Evolutionary conservation across 2,888 invertebrate genomes (phyloP).

Genomic region (Tipula helvola): DNA sequence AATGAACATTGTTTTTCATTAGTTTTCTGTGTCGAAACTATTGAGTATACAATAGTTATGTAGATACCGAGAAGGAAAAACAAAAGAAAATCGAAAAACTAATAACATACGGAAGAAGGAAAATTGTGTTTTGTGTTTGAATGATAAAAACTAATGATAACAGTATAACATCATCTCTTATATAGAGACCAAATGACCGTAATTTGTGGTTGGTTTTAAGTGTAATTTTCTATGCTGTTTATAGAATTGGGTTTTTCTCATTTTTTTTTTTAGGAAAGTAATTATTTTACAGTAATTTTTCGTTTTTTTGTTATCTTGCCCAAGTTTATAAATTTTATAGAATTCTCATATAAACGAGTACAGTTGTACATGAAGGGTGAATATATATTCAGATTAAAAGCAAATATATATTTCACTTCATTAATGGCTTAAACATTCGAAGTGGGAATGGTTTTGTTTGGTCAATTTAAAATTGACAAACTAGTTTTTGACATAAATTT

Average conservation of each 20-base stretch:
- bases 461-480: not conserved
- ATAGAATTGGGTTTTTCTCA: not conserved
- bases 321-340: not conserved
- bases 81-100: not conserved
- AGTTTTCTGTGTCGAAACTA: not conserved
- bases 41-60: not conserved
- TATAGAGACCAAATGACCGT: not conserved
- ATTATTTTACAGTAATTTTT: not conserved
- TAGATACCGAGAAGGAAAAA: not conserved
- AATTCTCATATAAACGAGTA: not conserved
- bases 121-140: not conserved
- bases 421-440: not conserved
- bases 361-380: not conserved
- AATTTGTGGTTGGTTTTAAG: not conserved
- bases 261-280: not conserved
- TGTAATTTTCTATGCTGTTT: not conserved
- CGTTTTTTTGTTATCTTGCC: not conserved
- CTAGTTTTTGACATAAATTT: not conserved
- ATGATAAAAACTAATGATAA: not conserved
- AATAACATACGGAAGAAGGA: not conserved
- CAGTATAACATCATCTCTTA: constrained; percentile 4
- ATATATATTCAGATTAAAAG: not conserved
- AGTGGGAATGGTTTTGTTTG: not conserved
- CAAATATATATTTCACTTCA: not conserved
- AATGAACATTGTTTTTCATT: not conserved